Evolutionary conservation across 2,113 vertebrate genomes (phyloP), one percentile per base, ranked within the genome.

Genomic region (Gasterosteus nipponicus): DNA sequence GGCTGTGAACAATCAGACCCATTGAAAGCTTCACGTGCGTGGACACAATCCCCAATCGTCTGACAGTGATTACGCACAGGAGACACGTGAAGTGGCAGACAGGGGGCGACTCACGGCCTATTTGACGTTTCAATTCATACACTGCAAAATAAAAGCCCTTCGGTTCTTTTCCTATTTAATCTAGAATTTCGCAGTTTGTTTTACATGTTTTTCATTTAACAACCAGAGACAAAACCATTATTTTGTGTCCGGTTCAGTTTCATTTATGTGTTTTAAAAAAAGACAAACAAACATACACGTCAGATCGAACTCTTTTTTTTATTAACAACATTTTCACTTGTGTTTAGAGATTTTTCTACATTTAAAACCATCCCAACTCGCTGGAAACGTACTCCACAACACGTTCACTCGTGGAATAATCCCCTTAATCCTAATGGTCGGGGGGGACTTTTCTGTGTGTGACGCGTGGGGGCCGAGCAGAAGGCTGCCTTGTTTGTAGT

Each of bases 401-500:
- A 31, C 3, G 5, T 11, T 57, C 15, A 11, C 2, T 4, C 1
- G 0, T 5, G 10, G 4, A n/a, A 26, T 12, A 4, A 46, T 10
- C 5, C 10, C 59, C 2, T 29, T 10, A 3, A 39, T 11, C n/a
- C 5, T 5, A 12, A 0, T 3, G 35, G 51, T 38, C 54, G 29
- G 1, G 33, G 0, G 57, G 61, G 46, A 67, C 29, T 33, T 78
- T 86, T 82, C 92, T 91, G 87, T 82, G 85, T 87, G 82, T 93
- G 93, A 93, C 93, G 92, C 89, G 80, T 83, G 82, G 83, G 87
- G 91, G 92, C 87, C 84, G 93, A 86, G 82, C 87, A 73, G 82
- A 86, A 77, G 85, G 82, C 51, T 82, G 88, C 86, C 81, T 84
- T 79, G 82, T 82, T 93, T 87, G 63, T 79, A 88, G 83, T 89